These are phyloP conservation scores for Urocyon cinereoargenteus DNA, from an alignment of 2,797 vertebrate genomes.

Conservation along the genomic window DNA sequence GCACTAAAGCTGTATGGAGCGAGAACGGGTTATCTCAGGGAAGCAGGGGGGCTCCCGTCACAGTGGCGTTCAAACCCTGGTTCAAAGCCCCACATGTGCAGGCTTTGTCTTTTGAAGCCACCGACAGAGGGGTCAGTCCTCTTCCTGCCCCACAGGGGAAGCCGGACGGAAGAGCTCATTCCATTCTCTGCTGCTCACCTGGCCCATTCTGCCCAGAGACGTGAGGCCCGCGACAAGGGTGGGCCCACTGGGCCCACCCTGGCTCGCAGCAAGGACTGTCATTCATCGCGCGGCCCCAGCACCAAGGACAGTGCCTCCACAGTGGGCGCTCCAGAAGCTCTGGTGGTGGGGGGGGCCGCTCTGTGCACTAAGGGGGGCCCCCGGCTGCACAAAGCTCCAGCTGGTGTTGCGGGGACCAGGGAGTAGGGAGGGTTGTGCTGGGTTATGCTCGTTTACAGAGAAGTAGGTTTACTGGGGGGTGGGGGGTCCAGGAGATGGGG, in stretches of 20 bases:
- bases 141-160: background rate
- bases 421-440: background rate
- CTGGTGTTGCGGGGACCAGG: background rate
- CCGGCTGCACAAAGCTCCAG: background rate
- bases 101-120: conserved; percentile 58
- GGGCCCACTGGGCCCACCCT: fast-evolving
- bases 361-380: background rate
- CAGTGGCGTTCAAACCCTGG: background rate
- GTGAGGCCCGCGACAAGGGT: background rate
- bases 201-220: background rate
- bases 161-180: background rate
- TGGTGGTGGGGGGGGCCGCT: background rate
- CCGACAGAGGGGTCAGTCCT: conserved; percentile 60
- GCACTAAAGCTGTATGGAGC: background rate
- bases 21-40: background rate
- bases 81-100: background rate
- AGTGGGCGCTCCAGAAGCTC: no score
- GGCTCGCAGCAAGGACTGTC: background rate
- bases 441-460: background rate
- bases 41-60: background rate
- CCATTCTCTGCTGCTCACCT: background rate
- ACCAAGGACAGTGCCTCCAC: background rate
- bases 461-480: background rate
- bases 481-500: no score
- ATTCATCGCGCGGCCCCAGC: background rate